These are phyloP conservation scores for Idaea dimidiata DNA, from an alignment of 2,888 invertebrate species.

Conservation along the genomic window DNA sequence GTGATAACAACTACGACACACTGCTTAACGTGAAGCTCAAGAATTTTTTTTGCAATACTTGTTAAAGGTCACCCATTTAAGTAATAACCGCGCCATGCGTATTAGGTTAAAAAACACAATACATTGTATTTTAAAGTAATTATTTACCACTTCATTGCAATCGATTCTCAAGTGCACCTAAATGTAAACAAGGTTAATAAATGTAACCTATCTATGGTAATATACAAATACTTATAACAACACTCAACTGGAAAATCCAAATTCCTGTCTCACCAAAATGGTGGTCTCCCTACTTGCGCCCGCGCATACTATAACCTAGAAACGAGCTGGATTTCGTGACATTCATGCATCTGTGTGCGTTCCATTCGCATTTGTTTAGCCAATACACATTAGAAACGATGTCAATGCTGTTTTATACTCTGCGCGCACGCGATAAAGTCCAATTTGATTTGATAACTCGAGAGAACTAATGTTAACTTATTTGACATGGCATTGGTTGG, in stretches of 20 bases:
- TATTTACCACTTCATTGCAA: too few species aligned
- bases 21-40: too few species aligned
- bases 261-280: constrained; percentile 18
- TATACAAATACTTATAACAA: too few species aligned
- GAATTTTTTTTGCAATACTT: background rate
- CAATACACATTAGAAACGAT: constrained; percentile 38
- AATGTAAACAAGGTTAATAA: background rate
- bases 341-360: constrained; percentile 57
- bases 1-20: too few species aligned
- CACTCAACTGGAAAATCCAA: constrained; percentile 14
- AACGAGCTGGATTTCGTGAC: constrained; percentile 77
- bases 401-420: constrained; percentile 30
- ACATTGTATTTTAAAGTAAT: too few species aligned
- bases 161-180: background rate
- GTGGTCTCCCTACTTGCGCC: constrained; percentile 57
- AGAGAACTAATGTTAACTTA: constrained; percentile 33
- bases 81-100: background rate
- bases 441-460: constrained; percentile 32
- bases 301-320: constrained; percentile 76
- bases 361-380: constrained; percentile 53
- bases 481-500: constrained; percentile 72
- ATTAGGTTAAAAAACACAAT: background rate
- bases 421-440: constrained; percentile 26
- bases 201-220: too few species aligned
- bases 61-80: constrained; percentile 3